Conservation (phyloP, 1,140 invertebrate genomes). For the Macrosteles quadrilineatus region DNA sequence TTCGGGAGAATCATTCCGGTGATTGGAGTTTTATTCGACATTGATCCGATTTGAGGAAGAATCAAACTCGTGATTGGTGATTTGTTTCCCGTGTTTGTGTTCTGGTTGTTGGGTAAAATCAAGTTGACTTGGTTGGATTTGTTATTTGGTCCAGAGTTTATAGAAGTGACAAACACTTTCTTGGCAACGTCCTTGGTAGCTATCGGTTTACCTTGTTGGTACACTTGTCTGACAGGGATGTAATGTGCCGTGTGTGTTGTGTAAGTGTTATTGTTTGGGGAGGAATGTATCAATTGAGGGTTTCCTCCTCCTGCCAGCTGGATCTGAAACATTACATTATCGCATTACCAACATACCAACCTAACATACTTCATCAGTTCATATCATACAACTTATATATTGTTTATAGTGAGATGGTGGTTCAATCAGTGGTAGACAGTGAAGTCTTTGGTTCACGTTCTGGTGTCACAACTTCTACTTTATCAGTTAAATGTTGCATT, state of each 20-base stretch:
- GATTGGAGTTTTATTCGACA: constrained; percentile 14
- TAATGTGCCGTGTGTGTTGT: too few relatives aligned
- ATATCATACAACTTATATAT: too few relatives aligned
- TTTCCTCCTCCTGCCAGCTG: constrained; percentile 6
- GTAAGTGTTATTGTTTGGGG: neutral
- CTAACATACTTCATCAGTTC: too few relatives aligned
- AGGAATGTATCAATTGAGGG: neutral
- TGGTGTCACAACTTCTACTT: too few relatives aligned
- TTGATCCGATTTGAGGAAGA: neutral
- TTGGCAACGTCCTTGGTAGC: neutral
- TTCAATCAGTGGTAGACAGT: too few relatives aligned
- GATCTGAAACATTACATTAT: neutral
- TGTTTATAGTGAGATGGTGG: too few relatives aligned
- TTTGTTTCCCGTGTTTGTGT: neutral
- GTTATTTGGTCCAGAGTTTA: neutral
- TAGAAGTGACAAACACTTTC: constrained; percentile 17
- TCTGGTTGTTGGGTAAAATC: neutral
- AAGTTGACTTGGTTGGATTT: constrained; percentile 3
- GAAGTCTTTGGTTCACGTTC: too few relatives aligned
- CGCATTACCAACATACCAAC: too few relatives aligned
- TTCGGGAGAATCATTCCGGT: constrained; percentile 22
- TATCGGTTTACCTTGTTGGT: neutral
- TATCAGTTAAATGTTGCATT: too few relatives aligned
- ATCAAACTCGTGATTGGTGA: constrained; percentile 23
- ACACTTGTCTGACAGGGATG: constrained; percentile 6